A percentile compares a stretch with the other conserved stretches of the same genome.
phyloP scores from a whole-genome alignment of 2,888 invertebrate genomes.

The Pollenia amentaria region DNA sequence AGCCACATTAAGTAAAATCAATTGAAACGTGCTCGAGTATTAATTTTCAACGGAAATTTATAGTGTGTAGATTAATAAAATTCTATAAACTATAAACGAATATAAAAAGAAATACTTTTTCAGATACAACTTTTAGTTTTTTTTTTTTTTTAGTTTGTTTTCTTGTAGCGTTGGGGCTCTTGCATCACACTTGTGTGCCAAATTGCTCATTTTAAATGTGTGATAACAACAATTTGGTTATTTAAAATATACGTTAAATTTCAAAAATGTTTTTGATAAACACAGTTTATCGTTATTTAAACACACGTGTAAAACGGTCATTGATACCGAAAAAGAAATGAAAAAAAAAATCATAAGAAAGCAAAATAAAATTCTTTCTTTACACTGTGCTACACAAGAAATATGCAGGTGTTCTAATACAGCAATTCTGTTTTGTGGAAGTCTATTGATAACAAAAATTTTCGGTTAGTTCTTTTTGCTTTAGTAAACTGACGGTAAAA shows the following conservation, averaged over 20 bases:
- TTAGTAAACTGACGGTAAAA: too few relatives aligned
- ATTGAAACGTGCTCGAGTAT: constrained; percentile 69
- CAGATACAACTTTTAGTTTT: constrained; percentile 12
- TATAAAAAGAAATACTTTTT: constrained; percentile 18
- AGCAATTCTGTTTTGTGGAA: too few relatives aligned
- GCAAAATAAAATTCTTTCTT: background rate
- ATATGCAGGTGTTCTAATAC: too few relatives aligned
- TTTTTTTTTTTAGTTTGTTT: constrained; percentile 12
- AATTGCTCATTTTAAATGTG: constrained; percentile 42
- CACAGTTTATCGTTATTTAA: constrained; percentile 26
- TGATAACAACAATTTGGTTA: constrained; percentile 59
- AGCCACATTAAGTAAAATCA: constrained; percentile 51
- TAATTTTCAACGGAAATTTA: constrained; percentile 65
- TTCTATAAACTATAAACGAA: constrained; percentile 29
- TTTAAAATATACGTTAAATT: background rate
- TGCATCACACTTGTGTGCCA: constrained; percentile 21
- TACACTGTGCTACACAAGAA: too few relatives aligned
- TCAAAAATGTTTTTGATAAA: constrained; percentile 21
- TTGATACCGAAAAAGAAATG: constrained; percentile 43
- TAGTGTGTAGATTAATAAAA: constrained; percentile 39
- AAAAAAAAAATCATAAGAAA: background rate
- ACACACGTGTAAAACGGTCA: constrained; percentile 63
- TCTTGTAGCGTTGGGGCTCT: constrained; percentile 4
- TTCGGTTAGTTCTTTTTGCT: too few relatives aligned
- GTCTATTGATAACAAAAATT: too few relatives aligned